Evolutionary conservation across 2,888 invertebrate genomes (phyloP), one percentile per base, ranked within the genome.

Genomic region (Lymantria dispar): DNA sequence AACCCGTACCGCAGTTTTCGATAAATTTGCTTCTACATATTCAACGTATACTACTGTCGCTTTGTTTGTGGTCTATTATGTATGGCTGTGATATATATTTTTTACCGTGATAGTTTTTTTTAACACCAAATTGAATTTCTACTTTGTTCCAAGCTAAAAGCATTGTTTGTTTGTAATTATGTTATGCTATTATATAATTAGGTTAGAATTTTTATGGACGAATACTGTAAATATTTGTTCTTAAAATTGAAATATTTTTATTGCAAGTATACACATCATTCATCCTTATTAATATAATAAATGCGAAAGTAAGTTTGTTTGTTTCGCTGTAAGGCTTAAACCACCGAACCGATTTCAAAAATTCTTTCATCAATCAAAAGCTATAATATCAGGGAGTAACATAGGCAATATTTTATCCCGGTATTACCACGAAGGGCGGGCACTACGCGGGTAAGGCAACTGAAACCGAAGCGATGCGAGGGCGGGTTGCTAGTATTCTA

Each of bases 1-100:
- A 56, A 68, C 64, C 61, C 56, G 60, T 60, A 54, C 64, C 70
- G 76, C 61, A 78, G 83, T 83, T 84, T 77, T 76, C 82, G 70
- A 83, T 85, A 80, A 83, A 85, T 83, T 83, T 78, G 64, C 49
- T 39, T 43, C 54, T 50, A 47, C 60, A 59, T 50, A 64, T 39
- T 44, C 44, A 72, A 75, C 74, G 82, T 22, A 22, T 82, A 83
- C 81, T 83, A 80, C 76, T 67, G 68, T 65, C 62, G 73, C 72
- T 77, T 78, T 81, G 77, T 80, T 80, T 78, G 74, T 58, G 62
- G 60, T 58, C 74, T 72, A 77, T 83, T 79, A 79, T 78, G 74
- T 47, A 52, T n/a, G n/a, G 50, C 58, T 60, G 56, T 63, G 54
- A 60, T 68, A 56, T 69, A 14, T 37, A 31, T 11, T 0, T 29